Percentiles rank a stretch among this genome's conserved stretches.
Evolutionary conservation across 2,888 invertebrate species (phyloP).

Genomic region (Chaetoderma sp.): DNA sequence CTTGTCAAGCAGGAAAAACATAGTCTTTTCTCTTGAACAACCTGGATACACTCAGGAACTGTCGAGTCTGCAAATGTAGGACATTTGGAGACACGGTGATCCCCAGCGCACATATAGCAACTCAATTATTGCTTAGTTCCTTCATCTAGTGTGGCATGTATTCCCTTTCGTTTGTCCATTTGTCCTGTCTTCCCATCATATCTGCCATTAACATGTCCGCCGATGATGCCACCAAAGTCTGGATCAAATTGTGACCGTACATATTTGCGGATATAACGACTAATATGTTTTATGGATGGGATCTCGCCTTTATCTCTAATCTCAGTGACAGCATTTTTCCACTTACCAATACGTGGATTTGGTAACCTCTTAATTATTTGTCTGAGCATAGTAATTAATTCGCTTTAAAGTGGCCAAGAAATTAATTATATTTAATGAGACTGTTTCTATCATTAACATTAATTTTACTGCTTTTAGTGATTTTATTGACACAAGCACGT

Average conservation of each 20-base stretch:
- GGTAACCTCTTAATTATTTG: constrained; percentile 12
- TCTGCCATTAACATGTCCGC: not conserved
- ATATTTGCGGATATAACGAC: constrained; percentile 5
- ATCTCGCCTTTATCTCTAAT: constrained; percentile 12
- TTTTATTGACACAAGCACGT: constrained; percentile 9
- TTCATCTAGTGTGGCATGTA: not conserved
- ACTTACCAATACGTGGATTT: constrained; percentile 8
- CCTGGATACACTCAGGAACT: not conserved
- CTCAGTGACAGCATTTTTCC: constrained; percentile 10
- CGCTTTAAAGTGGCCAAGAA: no score
- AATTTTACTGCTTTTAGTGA: constrained; percentile 7
- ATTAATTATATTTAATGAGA: constrained; percentile 15
- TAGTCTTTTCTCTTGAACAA: not conserved
- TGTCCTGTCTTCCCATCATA: not conserved
- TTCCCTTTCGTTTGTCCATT: not conserved
- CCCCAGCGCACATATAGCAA: not conserved
- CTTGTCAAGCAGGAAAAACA: constrained; percentile 16
- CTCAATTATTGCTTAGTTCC: not conserved
- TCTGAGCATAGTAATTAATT: no score
- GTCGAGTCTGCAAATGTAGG: not conserved
- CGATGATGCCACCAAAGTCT: constrained; percentile 14
- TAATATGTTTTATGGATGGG: constrained; percentile 8
- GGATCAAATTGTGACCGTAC: constrained; percentile 15
- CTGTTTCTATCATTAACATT: not conserved
- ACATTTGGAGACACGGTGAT: not conserved